A percentile compares a stretch with the other conserved stretches of the same genome.
These are phyloP conservation scores for Mirza zaza DNA, from an alignment of 2,113 vertebrate species.

Conservation along the genomic window DNA sequence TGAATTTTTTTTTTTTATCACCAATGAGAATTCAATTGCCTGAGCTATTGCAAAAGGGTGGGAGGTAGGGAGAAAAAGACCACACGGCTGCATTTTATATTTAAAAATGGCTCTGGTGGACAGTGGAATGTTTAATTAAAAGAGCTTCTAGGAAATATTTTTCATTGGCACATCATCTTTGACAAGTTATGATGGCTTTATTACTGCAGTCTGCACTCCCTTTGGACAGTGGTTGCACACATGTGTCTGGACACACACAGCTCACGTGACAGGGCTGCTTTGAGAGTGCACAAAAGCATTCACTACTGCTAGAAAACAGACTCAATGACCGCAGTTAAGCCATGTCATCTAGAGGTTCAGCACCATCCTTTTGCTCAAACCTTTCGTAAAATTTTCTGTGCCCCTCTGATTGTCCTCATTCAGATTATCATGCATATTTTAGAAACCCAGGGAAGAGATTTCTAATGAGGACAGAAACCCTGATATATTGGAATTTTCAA, in stretches of 20 bases:
- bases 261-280: neutral
- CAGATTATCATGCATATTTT: neutral
- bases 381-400: neutral
- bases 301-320: rapidly evolving
- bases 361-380: neutral
- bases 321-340: neutral
- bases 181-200: conserved; percentile 47
- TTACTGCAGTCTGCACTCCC: neutral
- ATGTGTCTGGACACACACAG: neutral
- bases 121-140: conserved; percentile 76
- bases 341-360: neutral
- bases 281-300: neutral
- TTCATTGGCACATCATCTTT: conserved; percentile 31
- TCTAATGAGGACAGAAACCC: neutral
- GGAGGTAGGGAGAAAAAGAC: conserved; percentile 16
- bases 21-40: conserved; percentile 42
- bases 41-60: neutral
- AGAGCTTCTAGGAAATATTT: conserved; percentile 52
- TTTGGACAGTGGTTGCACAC: neutral
- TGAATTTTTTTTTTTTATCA: conserved; percentile 53
- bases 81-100: neutral
- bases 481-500: neutral
- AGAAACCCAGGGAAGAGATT: neutral
- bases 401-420: neutral
- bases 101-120: conserved; percentile 43